Base-by-base conservation (phyloP, 1,140 invertebrate species). In the Cephus cinctus region DNA sequence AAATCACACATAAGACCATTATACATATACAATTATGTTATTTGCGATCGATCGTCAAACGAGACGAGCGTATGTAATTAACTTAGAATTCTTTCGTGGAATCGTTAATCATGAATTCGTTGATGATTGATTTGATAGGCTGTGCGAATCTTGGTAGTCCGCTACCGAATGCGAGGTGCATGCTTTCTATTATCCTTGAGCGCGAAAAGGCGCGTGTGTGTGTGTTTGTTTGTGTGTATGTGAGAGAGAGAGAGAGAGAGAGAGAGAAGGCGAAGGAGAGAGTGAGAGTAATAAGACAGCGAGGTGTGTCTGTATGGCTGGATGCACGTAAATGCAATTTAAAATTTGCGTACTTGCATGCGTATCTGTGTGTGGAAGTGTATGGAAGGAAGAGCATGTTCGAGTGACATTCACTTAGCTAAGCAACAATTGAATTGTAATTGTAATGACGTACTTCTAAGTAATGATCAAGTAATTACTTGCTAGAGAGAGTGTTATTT, bases 401-500 rank as follows among this genome's bases (percentile, higher is more conserved):
- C 39, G 54, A 52, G 44, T 44, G 25, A 39, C 47, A 45, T 48
- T 15, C 40, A 46, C 43, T 32, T 44, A 31, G 39, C 14, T 22
- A 18, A 38, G 14, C 18, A 38, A 52, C 32, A 19, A 47, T 46
- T 23, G 41, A 46, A 43, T 47, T 39, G 45, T 43, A 58, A 71
- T 67, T 69, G 63, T 66, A 64, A 65, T 61, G 60, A 65, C 57
- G 59, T 73, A 67, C 54, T 61, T 66, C 67, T 72, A 71, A 71
- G 68, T 69, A 65, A 71, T 43, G 63, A 63, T 69, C 64, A 61
- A 64, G 56, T 67, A 72, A 69, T 68, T 73, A 74, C n/a, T 69
- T 67, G 69, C 69, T 71, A 74, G 70, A 74, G 61, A 74, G 70
- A 72, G 73, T 75, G 73, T 76, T 76, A 76, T 76, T 76, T 76